A percentile compares a stretch with the other conserved stretches of the same genome.
These are phyloP conservation scores for Drosophila fuyamai DNA, from an alignment of 1,140 invertebrate genomes.

Conservation along the genomic window DNA sequence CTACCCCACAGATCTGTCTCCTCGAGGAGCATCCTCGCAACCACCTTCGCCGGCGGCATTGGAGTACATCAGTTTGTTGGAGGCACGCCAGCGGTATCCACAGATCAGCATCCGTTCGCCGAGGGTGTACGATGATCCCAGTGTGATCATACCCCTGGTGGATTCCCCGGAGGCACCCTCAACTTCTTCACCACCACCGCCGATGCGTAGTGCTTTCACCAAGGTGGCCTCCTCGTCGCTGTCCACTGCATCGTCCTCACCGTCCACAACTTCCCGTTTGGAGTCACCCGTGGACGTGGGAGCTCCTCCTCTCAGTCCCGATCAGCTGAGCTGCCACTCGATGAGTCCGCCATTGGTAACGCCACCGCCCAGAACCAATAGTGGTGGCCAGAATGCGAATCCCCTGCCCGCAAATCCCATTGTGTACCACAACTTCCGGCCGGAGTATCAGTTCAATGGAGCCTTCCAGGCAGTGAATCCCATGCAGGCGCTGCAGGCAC, in stretches of 20 bases:
- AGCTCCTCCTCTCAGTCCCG: slow-evolving; percentile 90
- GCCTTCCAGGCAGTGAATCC: slow-evolving; percentile 82
- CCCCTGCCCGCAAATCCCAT: slow-evolving; percentile 84
- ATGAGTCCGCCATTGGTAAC: slow-evolving; percentile 89
- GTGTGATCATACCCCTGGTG: slow-evolving; percentile 63
- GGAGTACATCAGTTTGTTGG: slow-evolving; percentile 70
- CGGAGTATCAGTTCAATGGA: slow-evolving; percentile 82
- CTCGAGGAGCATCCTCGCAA: slow-evolving; percentile 60
- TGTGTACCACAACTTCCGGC: slow-evolving; percentile 84
- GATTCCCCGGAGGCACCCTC: slow-evolving; percentile 63
- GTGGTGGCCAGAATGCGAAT: slow-evolving; percentile 51
- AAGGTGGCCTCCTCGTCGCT: slow-evolving; percentile 88
- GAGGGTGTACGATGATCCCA: slow-evolving; percentile 81
- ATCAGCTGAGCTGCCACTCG: slow-evolving; percentile 90
- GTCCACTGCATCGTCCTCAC: slow-evolving; percentile 83
- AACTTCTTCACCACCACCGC: slow-evolving; percentile 66
- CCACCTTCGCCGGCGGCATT: slow-evolving; percentile 66
- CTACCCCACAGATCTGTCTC: slow-evolving; percentile 67
- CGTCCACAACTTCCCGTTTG: slow-evolving; percentile 85
- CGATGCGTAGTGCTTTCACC: slow-evolving; percentile 90
- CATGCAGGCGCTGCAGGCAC: slow-evolving; percentile 76
- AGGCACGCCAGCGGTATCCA: slow-evolving; percentile 75
- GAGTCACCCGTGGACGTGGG: slow-evolving; percentile 70
- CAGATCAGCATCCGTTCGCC: slow-evolving; percentile 74
- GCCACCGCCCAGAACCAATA: slow-evolving; percentile 84